Conservation (phyloP, 1,140 invertebrate genomes). For the Ylistrum balloti region DNA sequence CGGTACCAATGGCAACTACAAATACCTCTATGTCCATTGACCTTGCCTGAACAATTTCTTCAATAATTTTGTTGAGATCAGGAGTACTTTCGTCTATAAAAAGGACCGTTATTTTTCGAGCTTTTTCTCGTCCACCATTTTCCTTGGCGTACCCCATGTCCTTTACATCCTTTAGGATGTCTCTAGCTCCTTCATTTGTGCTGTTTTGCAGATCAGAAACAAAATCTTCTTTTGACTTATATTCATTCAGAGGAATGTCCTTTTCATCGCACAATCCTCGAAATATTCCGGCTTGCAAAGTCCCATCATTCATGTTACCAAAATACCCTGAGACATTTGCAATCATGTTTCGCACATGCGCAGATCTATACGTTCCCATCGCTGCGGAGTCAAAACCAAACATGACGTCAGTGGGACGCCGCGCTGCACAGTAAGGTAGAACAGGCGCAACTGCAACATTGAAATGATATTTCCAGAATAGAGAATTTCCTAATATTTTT, state of each 20-base stretch:
- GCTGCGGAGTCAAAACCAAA: slow-evolving; percentile 55
- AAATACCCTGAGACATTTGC: slow-evolving; percentile 45
- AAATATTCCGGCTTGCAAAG: slow-evolving; percentile 46
- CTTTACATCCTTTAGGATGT: slow-evolving; percentile 45
- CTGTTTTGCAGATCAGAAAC: not conserved
- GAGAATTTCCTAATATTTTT: too few relatives aligned
- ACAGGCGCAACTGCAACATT: not conserved
- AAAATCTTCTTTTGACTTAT: slow-evolving; percentile 41
- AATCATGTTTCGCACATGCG: slow-evolving; percentile 51
- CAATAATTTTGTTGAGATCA: slow-evolving; percentile 49
- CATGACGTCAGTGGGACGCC: slow-evolving; percentile 47
- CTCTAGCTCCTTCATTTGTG: not conserved
- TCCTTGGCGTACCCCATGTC: not conserved
- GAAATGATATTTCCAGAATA: too few relatives aligned
- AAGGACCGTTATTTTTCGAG: slow-evolving; percentile 54
- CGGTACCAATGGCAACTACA: slow-evolving; percentile 61
- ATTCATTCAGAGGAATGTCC: slow-evolving; percentile 52
- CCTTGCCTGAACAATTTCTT: slow-evolving; percentile 53
- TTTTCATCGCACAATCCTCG: slow-evolving; percentile 52
- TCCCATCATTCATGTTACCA: slow-evolving; percentile 40
- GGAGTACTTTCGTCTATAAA: slow-evolving; percentile 57
- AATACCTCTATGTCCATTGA: slow-evolving; percentile 62
- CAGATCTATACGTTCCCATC: not conserved
- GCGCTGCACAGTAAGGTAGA: slow-evolving; percentile 43
- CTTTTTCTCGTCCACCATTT: slow-evolving; percentile 47